phyloP scores from a whole-genome alignment of 2,888 invertebrate genomes.

The Biston betularia region DNA sequence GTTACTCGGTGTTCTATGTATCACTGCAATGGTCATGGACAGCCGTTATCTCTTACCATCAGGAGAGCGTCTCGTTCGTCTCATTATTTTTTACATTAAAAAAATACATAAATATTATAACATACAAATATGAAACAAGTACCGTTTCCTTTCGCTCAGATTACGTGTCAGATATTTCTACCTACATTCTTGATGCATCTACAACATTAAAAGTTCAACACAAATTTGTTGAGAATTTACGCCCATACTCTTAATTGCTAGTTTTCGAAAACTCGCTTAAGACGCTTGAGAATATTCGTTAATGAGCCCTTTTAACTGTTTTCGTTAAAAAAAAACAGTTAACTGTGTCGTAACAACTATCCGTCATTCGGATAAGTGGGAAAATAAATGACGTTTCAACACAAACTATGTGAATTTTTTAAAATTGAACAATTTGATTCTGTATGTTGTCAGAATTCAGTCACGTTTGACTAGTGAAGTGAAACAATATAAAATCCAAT shows the following conservation, averaged over 20 bases:
- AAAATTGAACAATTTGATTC: neutral
- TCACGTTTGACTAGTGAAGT: neutral
- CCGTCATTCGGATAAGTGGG: slow-evolving; percentile 31
- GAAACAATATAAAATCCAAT: neutral
- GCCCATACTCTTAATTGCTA: neutral
- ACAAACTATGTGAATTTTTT: slow-evolving; percentile 38
- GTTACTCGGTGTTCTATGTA: no score
- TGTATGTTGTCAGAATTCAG: neutral
- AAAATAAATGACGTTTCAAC: slow-evolving; percentile 33
- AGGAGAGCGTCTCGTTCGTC: no score
- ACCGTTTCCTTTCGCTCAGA: no score
- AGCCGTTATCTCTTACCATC: no score
- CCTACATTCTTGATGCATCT: no score
- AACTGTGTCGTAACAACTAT: slow-evolving; percentile 20
- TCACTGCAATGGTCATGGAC: no score
- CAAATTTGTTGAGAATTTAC: no score
- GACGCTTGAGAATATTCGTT: neutral
- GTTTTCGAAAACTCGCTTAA: neutral
- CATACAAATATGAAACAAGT: no score
- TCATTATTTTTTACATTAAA: no score
- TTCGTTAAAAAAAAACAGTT: slow-evolving; percentile 20
- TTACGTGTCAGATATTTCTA: no score
- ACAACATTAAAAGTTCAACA: no score
- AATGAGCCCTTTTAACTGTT: slow-evolving; percentile 7
- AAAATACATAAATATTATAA: no score